Base-by-base conservation (phyloP, 1,140 invertebrate genomes). In the Formica selysi region DNA sequence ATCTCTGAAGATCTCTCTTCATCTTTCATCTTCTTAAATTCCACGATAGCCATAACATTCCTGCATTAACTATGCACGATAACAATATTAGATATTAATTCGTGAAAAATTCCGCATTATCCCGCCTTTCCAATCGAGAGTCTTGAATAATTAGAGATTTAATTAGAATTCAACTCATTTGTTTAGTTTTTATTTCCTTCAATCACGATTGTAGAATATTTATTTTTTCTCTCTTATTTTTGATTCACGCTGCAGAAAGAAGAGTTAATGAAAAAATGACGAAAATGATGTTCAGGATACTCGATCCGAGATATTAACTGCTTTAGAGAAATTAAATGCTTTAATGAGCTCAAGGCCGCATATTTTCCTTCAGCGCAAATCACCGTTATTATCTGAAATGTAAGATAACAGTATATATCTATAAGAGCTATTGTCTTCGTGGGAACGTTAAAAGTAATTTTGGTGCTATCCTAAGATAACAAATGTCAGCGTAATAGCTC, bases 321-420 rank as follows among this genome's bases (percentile, higher is more conserved):
- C 32, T 32, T 32, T 32, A 3, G 32, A 32, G 36, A 76, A 76
- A 44, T 62, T 61, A 41, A 76, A 29, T 61, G 13, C 3, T 59
- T 57, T 59, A 59, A 74, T 41, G 6, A 67, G 19, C 26, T 36
- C n/a, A 11, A 76, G 22, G 1, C 4, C 26, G 76, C 62, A 11
- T 51, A 26, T 54, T n/a, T 79, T n/a, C 16, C 19, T 32, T 51
- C 38, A 51, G 19, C 11, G 11, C 11, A 16, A 36, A 32, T 74
- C 54, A 68, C 74, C 57, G 74, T 68, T 79, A 79, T 22, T 29
- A n/a, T 38, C 29, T 11, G n/a, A 79, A 51, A 67, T 68, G 62
- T 48, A 44, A 76, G 10, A 51, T 79, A 59, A 74, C 38, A 79
- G 67, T 29, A 51, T 54, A n/a, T 68, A 79, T 38, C 36, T 19